Evolutionary conservation across 2,888 invertebrate genomes (phyloP), one percentile per base, ranked within the genome.

Genomic region (Pinctada fucata): DNA sequence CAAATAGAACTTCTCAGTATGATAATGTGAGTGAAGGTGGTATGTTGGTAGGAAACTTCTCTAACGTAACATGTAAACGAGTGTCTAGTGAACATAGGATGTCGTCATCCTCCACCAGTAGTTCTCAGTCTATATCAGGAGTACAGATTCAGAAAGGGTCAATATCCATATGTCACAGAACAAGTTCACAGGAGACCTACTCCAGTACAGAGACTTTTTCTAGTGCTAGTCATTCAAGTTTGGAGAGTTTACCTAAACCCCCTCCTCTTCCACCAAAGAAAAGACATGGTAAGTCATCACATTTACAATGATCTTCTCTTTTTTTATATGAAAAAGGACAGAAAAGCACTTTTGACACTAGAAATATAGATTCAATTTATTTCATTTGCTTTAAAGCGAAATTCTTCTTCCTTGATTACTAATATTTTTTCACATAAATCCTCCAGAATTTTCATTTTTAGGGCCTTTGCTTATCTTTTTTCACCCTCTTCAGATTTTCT

Each of bases 261-360:
- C 98, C 98, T 82, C 98, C 98, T 72, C 93, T 98, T 84, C 98
- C 98, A 66, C 95, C 96, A 69, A 98, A 98, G 94, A 97, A 97
- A 93, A 96, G 96, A 93, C 96, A 98, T 94, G 97, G 97, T 97
- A 95, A 96, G 97, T 88, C 31, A 8, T 72, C 13, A 13, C 13
- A 58, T 58, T 31, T 31, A 31, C 31, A 31, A 31, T 31, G 31
- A 31, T 31, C 31, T 31, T 31, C 31, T 31, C 31, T 31, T 31
- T 31, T 31, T 31, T 31, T 31, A 31, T 31, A 31, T 31, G 31
- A 31, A 31, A 31, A 31, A 31, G 31, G 31, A 31, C 31, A 31
- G 31, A 31, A 31, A 31, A 31, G 31, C 31, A 31, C 31, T 31
- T 31, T 31, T 31, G 31, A 31, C 31, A 31, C 31, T 31, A 31